These are phyloP conservation scores for Acropora yongei DNA, from an alignment of 64 coral and sea anemone species.

Conservation along the genomic window DNA sequence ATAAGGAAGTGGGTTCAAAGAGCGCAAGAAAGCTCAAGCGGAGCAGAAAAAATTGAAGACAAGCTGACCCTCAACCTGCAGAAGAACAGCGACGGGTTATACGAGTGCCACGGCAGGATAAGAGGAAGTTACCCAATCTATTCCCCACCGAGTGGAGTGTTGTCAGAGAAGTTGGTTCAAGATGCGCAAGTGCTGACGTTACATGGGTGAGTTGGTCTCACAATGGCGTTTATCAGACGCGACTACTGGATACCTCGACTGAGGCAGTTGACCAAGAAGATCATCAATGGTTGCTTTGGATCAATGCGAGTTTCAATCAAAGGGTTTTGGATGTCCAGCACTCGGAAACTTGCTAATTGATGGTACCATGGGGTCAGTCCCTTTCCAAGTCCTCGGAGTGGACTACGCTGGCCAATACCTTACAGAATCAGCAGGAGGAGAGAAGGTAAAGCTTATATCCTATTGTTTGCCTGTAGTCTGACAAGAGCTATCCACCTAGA, in stretches of 20 bases:
- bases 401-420: conserved; percentile 53
- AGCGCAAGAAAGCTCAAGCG: conserved; percentile 41
- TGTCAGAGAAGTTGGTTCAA: too few relatives aligned
- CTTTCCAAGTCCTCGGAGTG: conserved; percentile 63
- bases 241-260: conserved; percentile 15
- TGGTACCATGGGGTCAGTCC: conserved; percentile 13
- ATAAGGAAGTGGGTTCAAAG: conserved; percentile 48
- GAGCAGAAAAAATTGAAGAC: conserved; percentile 39
- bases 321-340: conserved; percentile 13
- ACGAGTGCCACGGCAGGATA: conserved; percentile 40
- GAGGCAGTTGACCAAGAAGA: conserved; percentile 1
- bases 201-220: too few relatives aligned
- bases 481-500: conserved; percentile 74
- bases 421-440: conserved; percentile 23
- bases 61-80: too few relatives aligned
- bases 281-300: conserved; percentile 24
- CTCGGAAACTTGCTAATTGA: conserved; percentile 37
- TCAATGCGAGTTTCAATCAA: conserved; percentile 54
- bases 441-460: conserved; percentile 66
- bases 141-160: too few relatives aligned
- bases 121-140: conserved; percentile 17
- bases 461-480: conserved; percentile 67
- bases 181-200: too few relatives aligned
- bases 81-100: too few relatives aligned
- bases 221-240: conserved; percentile 33